These are phyloP conservation scores for Acanthaster planci DNA, from an alignment of 35 echinoderm and acorn worm genomes.

Conservation along the genomic window DNA sequence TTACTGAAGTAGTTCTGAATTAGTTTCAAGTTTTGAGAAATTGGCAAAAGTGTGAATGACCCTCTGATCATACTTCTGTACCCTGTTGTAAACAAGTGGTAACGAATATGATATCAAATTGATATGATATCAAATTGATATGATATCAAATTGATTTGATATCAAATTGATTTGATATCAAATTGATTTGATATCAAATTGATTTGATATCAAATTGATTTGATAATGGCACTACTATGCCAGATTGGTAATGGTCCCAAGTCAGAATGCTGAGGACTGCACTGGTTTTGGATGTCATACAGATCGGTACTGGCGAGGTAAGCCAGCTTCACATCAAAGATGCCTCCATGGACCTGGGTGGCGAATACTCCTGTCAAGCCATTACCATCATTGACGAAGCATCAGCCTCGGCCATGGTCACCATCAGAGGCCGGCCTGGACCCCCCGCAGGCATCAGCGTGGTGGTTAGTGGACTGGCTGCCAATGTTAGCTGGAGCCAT, in stretches of 20 bases:
- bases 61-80: no score
- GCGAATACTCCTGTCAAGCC: constrained; percentile 74
- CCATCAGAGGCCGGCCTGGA: constrained; percentile 73
- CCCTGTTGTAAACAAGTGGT: no score
- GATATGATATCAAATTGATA: no score
- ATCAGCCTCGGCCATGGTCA: constrained; percentile 4
- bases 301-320: constrained; percentile 25
- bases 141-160: no score
- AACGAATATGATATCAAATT: no score
- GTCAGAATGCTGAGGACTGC: not conserved
- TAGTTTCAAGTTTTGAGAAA: no score
- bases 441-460: constrained; percentile 69
- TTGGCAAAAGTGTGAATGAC: no score
- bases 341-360: constrained; percentile 45
- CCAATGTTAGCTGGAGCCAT: constrained; percentile 54
- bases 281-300: not conserved
- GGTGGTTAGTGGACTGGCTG: constrained; percentile 34
- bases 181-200: no score
- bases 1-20: no score
- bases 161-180: no score
- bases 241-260: not conserved
- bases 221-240: not conserved
- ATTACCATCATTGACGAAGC: constrained; percentile 64
- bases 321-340: constrained; percentile 63
- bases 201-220: not conserved